Evolutionary conservation across 2,113 vertebrate genomes (phyloP), one percentile per base, ranked within the genome.

Genomic region (Naja naja): DNA sequence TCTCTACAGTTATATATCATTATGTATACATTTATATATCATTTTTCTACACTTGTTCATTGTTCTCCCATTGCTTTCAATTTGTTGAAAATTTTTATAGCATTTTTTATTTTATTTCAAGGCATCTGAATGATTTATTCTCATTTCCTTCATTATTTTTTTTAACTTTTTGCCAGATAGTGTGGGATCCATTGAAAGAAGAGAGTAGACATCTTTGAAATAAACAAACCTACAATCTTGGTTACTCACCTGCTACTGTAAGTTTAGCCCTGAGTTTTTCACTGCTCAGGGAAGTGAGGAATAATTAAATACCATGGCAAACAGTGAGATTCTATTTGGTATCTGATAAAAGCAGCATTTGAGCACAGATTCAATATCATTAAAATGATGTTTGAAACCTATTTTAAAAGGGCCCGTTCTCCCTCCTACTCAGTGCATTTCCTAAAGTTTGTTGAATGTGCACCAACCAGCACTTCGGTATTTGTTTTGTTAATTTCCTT

Each of bases 401-500:
- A 94, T 94, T 97, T 95, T 95, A 90, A 91, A 93, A 95, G 90
- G 91, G 7, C 93, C 94, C 95, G 91, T 54, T 92, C 85, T 18
- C 30, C 54, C 39, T 0, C 39, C 39, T 69, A 10, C 92, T 95
- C 93, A 97, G 97, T 93, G 96, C 98, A 97, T 97, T 89, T 90
- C 18, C 96, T 97, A 97, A 98, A 96, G 96, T 97, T 98, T 97
- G 97, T 0, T 34, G 95, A 92, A 96, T 96, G 95, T 97, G 96
- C 97, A 95, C 96, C 95, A 87, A 89, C 93, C 14, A 93, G 96
- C 97, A 93, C 96, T 97, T 97, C 96, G 97, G 97, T 96, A 97
- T 96, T 97, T 96, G 97, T 97, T 98, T 97, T 98, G 96, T 97
- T 98, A 97, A 98, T 98, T 97, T 98, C 74, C 97, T 97, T 98